Conservation (phyloP, 2,888 invertebrate species). For the Hipparchia sbordonii region DNA sequence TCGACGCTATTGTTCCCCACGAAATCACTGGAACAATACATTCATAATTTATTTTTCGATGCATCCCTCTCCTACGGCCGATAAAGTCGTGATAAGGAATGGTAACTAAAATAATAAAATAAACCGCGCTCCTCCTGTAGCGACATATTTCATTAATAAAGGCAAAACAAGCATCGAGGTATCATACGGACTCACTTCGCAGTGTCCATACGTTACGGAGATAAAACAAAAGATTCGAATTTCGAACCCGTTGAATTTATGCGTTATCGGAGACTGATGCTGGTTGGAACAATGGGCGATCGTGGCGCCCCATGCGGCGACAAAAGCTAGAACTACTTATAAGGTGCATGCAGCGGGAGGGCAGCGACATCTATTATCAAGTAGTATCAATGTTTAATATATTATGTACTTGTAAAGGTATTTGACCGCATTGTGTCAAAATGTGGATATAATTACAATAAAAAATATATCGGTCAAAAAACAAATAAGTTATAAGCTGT, state of each 20-base stretch:
- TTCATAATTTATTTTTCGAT: slow-evolving; percentile 81
- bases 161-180: slow-evolving; percentile 75
- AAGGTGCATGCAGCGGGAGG: slow-evolving; percentile 26
- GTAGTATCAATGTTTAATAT: slow-evolving; percentile 57
- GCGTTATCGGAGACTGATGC: slow-evolving; percentile 79
- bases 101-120: slow-evolving; percentile 83
- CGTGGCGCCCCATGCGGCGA: slow-evolving; percentile 81
- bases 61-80: slow-evolving; percentile 74
- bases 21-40: slow-evolving; percentile 77
- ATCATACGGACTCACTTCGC: slow-evolving; percentile 81
- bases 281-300: slow-evolving; percentile 75
- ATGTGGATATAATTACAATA: no score
- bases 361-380: slow-evolving; percentile 74
- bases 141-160: slow-evolving; percentile 84
- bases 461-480: no score
- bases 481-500: no score
- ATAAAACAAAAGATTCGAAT: slow-evolving; percentile 81
- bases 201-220: slow-evolving; percentile 82
- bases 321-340: slow-evolving; percentile 46
- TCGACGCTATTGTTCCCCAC: slow-evolving; percentile 74
- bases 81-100: slow-evolving; percentile 83
- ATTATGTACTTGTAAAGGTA: slow-evolving; percentile 1
- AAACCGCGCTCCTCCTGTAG: slow-evolving; percentile 64
- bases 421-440: no score
- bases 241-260: slow-evolving; percentile 78